Base-by-base conservation (phyloP, 2,888 invertebrate genomes). In the Cantharis rufa region DNA sequence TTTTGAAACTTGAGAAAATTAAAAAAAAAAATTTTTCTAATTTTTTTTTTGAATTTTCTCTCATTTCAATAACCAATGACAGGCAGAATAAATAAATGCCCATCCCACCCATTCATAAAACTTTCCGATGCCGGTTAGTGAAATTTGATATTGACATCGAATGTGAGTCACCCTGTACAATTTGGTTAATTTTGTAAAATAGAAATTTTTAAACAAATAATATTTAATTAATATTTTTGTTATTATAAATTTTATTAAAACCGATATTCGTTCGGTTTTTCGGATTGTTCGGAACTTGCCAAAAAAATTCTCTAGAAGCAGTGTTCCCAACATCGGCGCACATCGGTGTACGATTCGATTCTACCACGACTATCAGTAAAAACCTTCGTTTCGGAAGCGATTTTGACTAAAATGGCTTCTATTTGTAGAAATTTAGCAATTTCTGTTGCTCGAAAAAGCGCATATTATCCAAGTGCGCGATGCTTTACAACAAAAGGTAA, bases 341-440 rank as follows among this genome's bases (percentile, higher is more conserved):
- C n/a, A 48, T 48, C 48, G 48, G 48, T 48, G 48, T 48, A n/a
- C 48, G 1, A 48, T 48, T n/a, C 48, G 48, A n/a, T 3, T 3
- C 48, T 48, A 48, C n/a, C 48, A n/a, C 48, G 48, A 48, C n/a
- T 48, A n/a, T n/a, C n/a, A 48, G 48, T 48, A 48, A 48, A 48
- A 48, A 48, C 0, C 48, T 48, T n/a, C 48, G 48, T 48, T 48
- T 48, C 48, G 48, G 48, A n/a, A 48, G 48, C 48, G n/a, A 48
- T 48, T 48, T 48, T 48, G n/a, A 48, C 48, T 48, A 90, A 91
- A 92, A 94, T 94, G 94, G 94, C 94, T 89, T 93, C 94, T 83
- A 89, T 94, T 87, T 94, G 93, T 90, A 92, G 93, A 89, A 92
- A 93, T 90, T 90, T 93, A 88, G 89, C 92, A 85, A 89, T 92